Evolutionary conservation across 2,888 invertebrate species (phyloP).

Genomic region (Megastigmus dorsalis): DNA sequence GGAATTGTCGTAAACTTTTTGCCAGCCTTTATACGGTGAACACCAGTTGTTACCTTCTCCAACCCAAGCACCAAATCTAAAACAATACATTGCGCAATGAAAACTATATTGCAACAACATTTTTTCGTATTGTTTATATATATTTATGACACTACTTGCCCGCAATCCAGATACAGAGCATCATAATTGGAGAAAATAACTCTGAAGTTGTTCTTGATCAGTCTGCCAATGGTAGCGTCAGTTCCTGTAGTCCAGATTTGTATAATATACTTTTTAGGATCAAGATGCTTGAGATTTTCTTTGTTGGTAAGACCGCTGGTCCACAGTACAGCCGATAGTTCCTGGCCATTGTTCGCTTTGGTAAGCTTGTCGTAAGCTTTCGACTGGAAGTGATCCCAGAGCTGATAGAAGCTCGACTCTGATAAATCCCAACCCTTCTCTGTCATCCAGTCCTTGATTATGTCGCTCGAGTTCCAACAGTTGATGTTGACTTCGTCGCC

Average conservation of each 20-base stretch:
- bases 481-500: conserved; percentile 84
- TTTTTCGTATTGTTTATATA: no score
- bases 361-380: conserved; percentile 79
- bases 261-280: conserved; percentile 86
- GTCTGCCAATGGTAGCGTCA: conserved; percentile 80
- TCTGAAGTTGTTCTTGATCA: conserved; percentile 83
- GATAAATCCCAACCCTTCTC: conserved; percentile 79
- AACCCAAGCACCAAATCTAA: conserved; percentile 85
- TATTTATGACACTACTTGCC: no score
- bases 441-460: conserved; percentile 83
- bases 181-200: conserved; percentile 92
- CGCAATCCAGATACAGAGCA: conserved; percentile 90
- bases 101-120: no score
- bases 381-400: conserved; percentile 79
- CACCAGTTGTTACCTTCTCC: conserved; percentile 91
- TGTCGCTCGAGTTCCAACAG: conserved; percentile 86
- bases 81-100: no score
- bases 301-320: conserved; percentile 86
- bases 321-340: conserved; percentile 84
- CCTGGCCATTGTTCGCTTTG: conserved; percentile 75
- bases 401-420: conserved; percentile 70
- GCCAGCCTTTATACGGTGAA: conserved; percentile 93
- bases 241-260: conserved; percentile 86
- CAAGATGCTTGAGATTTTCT: conserved; percentile 80
- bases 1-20: conserved; percentile 87